Evolutionary conservation across 2,113 vertebrate species (phyloP).

Genomic region (Tylochromis polylepis): DNA sequence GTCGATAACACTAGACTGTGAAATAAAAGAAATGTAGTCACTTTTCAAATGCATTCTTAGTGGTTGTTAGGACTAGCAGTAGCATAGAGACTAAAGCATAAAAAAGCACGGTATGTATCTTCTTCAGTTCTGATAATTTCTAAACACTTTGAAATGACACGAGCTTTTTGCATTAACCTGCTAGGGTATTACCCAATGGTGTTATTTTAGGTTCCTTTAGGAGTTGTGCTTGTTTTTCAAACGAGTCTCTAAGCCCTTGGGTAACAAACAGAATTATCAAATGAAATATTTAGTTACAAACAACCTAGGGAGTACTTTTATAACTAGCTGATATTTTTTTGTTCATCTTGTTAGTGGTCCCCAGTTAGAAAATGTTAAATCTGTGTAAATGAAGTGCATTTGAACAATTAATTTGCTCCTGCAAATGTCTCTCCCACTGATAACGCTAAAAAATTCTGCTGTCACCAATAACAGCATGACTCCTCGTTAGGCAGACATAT

Average conservation of each 20-base stretch:
- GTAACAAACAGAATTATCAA: background rate
- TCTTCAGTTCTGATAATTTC: background rate
- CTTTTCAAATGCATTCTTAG: background rate
- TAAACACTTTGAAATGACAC: background rate
- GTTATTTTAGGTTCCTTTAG: background rate
- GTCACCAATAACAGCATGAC: conserved; percentile 42
- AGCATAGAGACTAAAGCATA: background rate
- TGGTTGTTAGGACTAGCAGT: background rate
- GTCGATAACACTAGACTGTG: background rate
- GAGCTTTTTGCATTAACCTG: background rate
- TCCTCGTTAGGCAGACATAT: conserved; percentile 42
- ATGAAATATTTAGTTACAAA: background rate
- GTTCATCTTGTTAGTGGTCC: background rate
- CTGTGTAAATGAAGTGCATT: conserved; percentile 19
- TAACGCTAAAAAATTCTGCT: conserved; percentile 19
- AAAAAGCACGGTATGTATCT: background rate
- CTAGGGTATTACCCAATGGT: background rate
- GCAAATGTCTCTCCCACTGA: conserved; percentile 21
- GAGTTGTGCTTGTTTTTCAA: background rate
- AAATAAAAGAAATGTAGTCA: background rate
- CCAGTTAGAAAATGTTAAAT: conserved; percentile 1
- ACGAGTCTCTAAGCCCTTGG: background rate
- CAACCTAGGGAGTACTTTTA: background rate
- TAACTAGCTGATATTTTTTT: background rate
- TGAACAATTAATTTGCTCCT: conserved; percentile 36